Percentiles rank a stretch among this genome's conserved stretches.
phyloP scores from a whole-genome alignment of 2,888 invertebrate genomes.

The Zhengitettix transpicula region DNA sequence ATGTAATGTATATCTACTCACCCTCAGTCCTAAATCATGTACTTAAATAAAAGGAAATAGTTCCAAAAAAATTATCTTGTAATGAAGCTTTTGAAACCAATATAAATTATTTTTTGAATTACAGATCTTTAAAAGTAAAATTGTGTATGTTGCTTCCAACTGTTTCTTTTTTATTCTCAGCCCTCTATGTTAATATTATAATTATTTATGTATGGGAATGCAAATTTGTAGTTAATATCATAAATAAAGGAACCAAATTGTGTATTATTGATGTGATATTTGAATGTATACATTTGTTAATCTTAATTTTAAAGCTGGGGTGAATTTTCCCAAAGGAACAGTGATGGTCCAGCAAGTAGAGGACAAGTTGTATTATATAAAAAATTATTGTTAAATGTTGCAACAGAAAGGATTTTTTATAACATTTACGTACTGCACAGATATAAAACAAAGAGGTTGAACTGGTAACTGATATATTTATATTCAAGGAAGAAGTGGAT shows the following conservation, averaged over 20 bases:
- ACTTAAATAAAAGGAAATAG: constrained; percentile 4
- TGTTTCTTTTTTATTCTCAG: too few species aligned
- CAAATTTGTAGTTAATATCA: not conserved
- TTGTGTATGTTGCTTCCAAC: too few species aligned
- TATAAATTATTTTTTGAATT: not conserved
- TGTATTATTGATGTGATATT: too few species aligned
- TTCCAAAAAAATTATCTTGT: not conserved
- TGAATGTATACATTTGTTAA: not conserved
- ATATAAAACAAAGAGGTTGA: not conserved
- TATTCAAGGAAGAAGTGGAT: not conserved
- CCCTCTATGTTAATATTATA: not conserved
- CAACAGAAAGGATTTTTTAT: constrained; percentile 8
- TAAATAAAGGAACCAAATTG: not conserved
- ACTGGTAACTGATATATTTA: not conserved
- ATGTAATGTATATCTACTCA: constrained; percentile 5
- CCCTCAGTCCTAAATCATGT: constrained; percentile 5
- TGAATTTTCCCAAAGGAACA: constrained; percentile 2
- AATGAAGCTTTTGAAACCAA: not conserved
- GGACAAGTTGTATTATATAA: constrained; percentile 4
- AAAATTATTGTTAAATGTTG: constrained; percentile 7
- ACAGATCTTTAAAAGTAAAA: not conserved
- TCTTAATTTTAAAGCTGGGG: constrained; percentile 4
- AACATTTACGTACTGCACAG: not conserved
- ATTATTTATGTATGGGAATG: not conserved
- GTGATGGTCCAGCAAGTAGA: constrained; percentile 3